Base-by-base conservation (phyloP, 2,888 invertebrate genomes). In the Cecidostiba fungosa region DNA sequence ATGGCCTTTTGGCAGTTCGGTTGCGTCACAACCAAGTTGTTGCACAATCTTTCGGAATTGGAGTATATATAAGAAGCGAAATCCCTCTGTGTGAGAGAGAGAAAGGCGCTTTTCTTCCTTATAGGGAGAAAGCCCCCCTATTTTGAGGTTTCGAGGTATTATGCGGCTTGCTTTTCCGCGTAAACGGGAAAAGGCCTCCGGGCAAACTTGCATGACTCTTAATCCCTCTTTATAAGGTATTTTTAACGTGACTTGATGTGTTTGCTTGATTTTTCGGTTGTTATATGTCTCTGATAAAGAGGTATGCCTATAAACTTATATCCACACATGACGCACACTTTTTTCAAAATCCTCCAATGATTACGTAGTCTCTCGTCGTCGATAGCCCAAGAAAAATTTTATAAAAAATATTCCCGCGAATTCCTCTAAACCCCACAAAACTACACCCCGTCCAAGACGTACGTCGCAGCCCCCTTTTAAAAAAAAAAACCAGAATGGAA, bases 91-190 rank as follows among this genome's bases (percentile, higher is more conserved):
- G 16, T 59, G 54, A n/a, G 8, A 23, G 8, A 23, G 54, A 59
- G 54, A 74, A 82, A 82, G 74, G n/a, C 73, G 73, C 72, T 81
- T 81, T 81, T 81, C 81, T 59, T 19, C 5, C 16, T 36, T 23
- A 23, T n/a, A 80, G n/a, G n/a, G n/a, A 12, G 14, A 29, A 29
- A 66, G 12, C 29, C 14, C 6, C 62, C 23, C 16, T 12, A 23
- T 29, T 66, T 54, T 39, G 79, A 50, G 79, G 72, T 72, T 70
- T 32, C n/a, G 12, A n/a, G 66, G 70, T 66, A 66, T 66, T 66
- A 66, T 29, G 12, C 23, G 26, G 19, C 54, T 8, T n/a, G n/a
- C 0, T 59, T 59, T 59, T 59, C 23, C 54, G 19, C 54, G 43
- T 43, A 43, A 43, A 32, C 32, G 32, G 32, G 32, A 32, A 32